Percentiles rank a stretch among this genome's conserved stretches.
Conservation (phyloP, 2,888 invertebrate species). For the Brachylomia viminalis region DNA sequence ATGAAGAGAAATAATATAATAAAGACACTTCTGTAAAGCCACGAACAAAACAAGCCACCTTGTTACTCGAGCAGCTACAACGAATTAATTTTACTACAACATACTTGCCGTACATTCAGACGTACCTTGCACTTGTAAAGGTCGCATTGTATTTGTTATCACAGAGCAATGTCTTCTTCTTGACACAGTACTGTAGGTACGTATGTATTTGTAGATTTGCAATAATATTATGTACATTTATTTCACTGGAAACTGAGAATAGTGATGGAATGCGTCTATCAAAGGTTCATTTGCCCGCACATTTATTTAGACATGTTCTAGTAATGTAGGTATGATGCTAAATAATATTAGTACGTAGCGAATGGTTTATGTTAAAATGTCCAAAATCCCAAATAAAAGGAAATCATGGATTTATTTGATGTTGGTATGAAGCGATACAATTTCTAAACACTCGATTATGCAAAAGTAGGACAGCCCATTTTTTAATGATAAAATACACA, state of each 20-base stretch:
- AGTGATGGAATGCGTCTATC: neutral
- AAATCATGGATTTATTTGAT: neutral
- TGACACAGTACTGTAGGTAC: conserved; percentile 6
- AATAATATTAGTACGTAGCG: neutral
- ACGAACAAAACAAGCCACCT: neutral
- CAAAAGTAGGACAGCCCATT: neutral
- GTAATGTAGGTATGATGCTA: neutral
- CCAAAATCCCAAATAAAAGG: neutral
- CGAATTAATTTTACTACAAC: conserved; percentile 31
- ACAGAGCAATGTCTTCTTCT: conserved; percentile 34
- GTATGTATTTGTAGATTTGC: neutral
- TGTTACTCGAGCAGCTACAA: neutral
- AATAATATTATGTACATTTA: conserved; percentile 21
- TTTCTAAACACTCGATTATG: neutral
- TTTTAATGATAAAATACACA: neutral
- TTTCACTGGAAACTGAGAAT: conserved; percentile 5
- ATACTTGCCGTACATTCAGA: conserved; percentile 26
- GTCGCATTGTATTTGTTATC: conserved; percentile 27
- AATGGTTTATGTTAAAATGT: neutral
- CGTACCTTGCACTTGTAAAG: conserved; percentile 26
- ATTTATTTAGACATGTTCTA: neutral
- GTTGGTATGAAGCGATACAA: neutral
- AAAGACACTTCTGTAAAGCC: neutral
- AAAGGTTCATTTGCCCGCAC: neutral
- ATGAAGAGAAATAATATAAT: neutral